Evolutionary conservation across 2,888 invertebrate species (phyloP).

Genomic region (Agriopis leucophaearia): DNA sequence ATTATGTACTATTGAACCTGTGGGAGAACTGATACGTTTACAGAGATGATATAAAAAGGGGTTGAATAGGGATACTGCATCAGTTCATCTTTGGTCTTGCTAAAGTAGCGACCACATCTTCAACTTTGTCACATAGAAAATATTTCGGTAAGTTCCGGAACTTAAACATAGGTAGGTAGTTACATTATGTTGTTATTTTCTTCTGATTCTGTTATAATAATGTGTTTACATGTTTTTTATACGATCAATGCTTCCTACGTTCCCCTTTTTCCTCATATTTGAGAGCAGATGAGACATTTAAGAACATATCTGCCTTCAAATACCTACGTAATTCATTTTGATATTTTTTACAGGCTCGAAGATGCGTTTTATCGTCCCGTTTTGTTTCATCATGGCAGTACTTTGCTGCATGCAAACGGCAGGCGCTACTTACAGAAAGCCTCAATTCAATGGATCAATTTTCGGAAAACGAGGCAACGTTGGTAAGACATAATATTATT

Average conservation of each 20-base stretch:
- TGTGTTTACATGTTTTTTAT: too few species aligned
- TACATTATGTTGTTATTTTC: background rate
- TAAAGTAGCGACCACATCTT: background rate
- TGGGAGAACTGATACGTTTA: background rate
- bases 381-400: conserved; percentile 71
- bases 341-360: conserved; percentile 21
- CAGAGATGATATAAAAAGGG: conserved; percentile 18
- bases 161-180: background rate
- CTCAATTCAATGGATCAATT: conserved; percentile 96
- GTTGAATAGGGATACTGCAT: conserved; percentile 3
- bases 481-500: conserved; percentile 68
- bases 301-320: too few species aligned
- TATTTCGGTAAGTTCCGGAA: background rate
- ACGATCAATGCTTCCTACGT: too few species aligned
- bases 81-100: conserved; percentile 11
- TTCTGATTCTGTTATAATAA: too few species aligned
- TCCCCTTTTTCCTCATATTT: too few species aligned
- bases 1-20: background rate
- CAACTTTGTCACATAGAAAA: background rate
- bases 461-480: conserved; percentile 93
- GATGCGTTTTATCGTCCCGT: conserved; percentile 56
- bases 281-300: too few species aligned
- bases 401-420: conserved; percentile 73
- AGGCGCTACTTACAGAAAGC: conserved; percentile 93
- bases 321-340: too few species aligned